Evolutionary conservation across 37 sponge, comb jelly and placozoan genomes (phyloP), one percentile per base, ranked within the genome.

Genomic region (Dysidea cf. avara): DNA sequence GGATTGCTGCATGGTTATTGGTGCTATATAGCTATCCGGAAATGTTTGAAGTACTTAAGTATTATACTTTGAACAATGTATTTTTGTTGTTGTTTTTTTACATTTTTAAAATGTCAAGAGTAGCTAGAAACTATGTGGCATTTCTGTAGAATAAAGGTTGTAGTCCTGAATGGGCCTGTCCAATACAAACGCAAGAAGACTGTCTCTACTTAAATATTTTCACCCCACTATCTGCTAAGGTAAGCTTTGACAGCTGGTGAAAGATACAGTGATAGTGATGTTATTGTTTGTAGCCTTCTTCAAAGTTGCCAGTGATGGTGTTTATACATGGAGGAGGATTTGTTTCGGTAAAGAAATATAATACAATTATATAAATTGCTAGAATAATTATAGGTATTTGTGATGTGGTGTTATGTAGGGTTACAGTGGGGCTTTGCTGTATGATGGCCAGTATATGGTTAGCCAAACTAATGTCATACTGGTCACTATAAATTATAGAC

Each of bases 401-500:
- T 75, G 37, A 30, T 34, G 48, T 18, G 18, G 33, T 30, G 39
- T 32, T 36, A 1, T 61, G 2, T 40, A 89, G 90, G 90, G 90
- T 20, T 89, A 80, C 53, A 74, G 75, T n/a, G 84, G 84, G 24
- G 76, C 71, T 13, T 2, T 17, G 3, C 57, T 89, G 39, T 89
- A 83, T 66, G 84, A 89, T 68, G 84, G 90, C 0, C 80, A 83
- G 64, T 84, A 84, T 68, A 77, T 90, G 49, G 91, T 75, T 36
- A 90, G 80, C 61, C 62, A 72, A 13, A 82, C 77, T 1, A 53
- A 61, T 34, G 76, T 86, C n/a, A 61, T 84, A 29, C 48, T 84
- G 32, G 94, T 94, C 25, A 80, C 89, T 12, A 83, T 86, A 50
- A 94, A 94, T 74, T 94, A 94, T 52, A 70, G 90, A 1, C 84